These are phyloP conservation scores for Nixonia krombeini DNA, from an alignment of 1,140 invertebrate genomes.

Conservation along the genomic window DNA sequence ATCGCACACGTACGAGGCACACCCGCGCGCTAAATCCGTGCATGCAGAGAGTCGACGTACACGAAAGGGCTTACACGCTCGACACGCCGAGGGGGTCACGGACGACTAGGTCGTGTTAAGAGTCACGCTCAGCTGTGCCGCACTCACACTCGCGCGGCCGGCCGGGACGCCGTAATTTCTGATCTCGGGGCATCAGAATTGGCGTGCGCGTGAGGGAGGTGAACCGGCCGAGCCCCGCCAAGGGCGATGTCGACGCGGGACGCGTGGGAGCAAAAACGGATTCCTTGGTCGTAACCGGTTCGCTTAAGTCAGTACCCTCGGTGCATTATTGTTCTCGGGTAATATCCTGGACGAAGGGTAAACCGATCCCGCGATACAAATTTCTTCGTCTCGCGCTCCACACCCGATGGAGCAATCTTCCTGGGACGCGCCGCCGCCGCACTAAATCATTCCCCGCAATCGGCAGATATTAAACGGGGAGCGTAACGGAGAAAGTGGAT, in stretches of 20 bases:
- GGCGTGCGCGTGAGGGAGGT: constrained; percentile 43
- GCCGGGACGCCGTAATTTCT: constrained; percentile 62
- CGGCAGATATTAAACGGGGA: not conserved
- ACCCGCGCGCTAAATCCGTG: constrained; percentile 21
- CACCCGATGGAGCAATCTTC: constrained; percentile 19
- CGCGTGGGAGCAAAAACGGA: constrained; percentile 65
- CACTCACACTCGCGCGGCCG: constrained; percentile 55
- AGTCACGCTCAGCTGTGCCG: constrained; percentile 61
- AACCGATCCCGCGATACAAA: constrained; percentile 32
- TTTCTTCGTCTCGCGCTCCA: constrained; percentile 17
- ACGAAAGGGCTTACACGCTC: constrained; percentile 37
- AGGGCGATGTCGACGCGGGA: constrained; percentile 7
- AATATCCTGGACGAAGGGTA: constrained; percentile 29
- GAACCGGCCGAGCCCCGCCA: constrained; percentile 29
- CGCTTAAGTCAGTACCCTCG: constrained; percentile 34
- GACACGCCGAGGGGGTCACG: constrained; percentile 54
- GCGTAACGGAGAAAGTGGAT: not conserved
- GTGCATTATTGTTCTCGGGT: constrained; percentile 35
- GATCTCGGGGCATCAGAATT: constrained; percentile 56
- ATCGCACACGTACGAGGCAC: constrained; percentile 30
- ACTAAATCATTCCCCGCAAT: constrained; percentile 26
- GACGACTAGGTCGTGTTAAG: constrained; percentile 62
- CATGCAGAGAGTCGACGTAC: constrained; percentile 16
- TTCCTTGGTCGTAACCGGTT: constrained; percentile 60
- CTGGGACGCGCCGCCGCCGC: constrained; percentile 17